phyloP scores from a whole-genome alignment of 1,140 invertebrate species.

The Drepana arcuata region DNA sequence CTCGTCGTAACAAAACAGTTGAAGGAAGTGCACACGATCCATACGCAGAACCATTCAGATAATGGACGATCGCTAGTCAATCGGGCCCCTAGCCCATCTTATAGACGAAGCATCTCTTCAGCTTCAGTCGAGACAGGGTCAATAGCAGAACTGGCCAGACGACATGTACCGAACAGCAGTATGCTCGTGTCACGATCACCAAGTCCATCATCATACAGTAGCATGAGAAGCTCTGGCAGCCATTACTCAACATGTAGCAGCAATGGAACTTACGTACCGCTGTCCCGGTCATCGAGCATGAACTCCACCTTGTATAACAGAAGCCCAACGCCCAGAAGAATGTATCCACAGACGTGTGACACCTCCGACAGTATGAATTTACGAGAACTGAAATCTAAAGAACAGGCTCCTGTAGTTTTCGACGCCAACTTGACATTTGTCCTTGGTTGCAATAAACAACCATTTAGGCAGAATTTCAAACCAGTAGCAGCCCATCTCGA shows the following conservation, averaged over 20 bases:
- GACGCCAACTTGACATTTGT: constrained; percentile 86
- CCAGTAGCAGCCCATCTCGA: constrained; percentile 82
- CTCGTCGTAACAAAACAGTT: constrained; percentile 60
- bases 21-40: constrained; percentile 60
- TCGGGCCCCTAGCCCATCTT: constrained; percentile 58
- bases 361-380: constrained; percentile 57
- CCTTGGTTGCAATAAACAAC: constrained; percentile 79
- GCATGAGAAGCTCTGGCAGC: constrained; percentile 51
- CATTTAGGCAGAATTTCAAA: constrained; percentile 77
- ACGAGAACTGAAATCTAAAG: constrained; percentile 74
- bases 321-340: constrained; percentile 73
- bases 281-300: constrained; percentile 58
- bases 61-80: constrained; percentile 41
- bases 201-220: constrained; percentile 55
- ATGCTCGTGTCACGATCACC: constrained; percentile 58
- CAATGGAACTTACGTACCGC: constrained; percentile 49
- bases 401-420: constrained; percentile 84
- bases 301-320: constrained; percentile 50
- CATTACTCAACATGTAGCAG: constrained; percentile 67
- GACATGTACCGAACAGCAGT: constrained; percentile 40
- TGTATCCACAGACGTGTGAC: constrained; percentile 76
- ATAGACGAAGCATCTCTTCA: constrained; percentile 44
- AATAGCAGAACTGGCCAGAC: constrained; percentile 59
- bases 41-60: constrained; percentile 30
- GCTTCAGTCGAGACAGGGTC: constrained; percentile 63